Percentiles rank a stretch among this genome's conserved stretches.
Evolutionary conservation across 2,113 vertebrate genomes (phyloP).

Genomic region (Microcebus griseorufus): DNA sequence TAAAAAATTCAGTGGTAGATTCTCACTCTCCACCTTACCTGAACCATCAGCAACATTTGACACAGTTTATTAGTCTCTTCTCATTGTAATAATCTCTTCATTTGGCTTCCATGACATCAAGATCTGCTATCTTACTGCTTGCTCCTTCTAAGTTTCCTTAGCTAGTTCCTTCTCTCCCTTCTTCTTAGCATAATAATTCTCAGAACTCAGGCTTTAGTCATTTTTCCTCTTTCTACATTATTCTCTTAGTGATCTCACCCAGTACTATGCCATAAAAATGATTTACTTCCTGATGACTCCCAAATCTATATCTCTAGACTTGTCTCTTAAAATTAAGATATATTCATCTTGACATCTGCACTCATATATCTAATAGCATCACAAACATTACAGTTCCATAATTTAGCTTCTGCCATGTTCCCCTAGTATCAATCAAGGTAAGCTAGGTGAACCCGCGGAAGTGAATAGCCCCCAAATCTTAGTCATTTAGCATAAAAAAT

Average conservation of each 20-base stretch:
- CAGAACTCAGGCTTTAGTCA: not conserved
- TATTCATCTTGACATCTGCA: conserved; percentile 19
- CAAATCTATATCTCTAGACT: conserved; percentile 2
- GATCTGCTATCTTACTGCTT: not conserved
- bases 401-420: not conserved
- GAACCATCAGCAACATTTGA: not conserved
- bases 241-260: conserved; percentile 29
- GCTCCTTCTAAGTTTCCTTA: not conserved
- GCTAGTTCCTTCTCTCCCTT: not conserved
- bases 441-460: not conserved
- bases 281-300: conserved; percentile 43
- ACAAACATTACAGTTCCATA: not conserved
- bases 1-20: not conserved
- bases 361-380: conserved; percentile 2
- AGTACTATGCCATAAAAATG: conserved; percentile 15
- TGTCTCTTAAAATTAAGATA: conserved; percentile 28
- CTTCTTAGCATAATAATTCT: not conserved
- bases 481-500: not conserved
- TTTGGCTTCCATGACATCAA: not conserved
- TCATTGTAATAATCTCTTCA: not conserved
- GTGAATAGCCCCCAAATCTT: not conserved
- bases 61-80: not conserved
- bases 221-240: not conserved
- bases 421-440: not conserved
- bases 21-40: not conserved